Percentiles rank a stretch among this genome's conserved stretches.
Evolutionary conservation across 2,113 vertebrate species (phyloP).

Genomic region (Meriones unguiculatus): DNA sequence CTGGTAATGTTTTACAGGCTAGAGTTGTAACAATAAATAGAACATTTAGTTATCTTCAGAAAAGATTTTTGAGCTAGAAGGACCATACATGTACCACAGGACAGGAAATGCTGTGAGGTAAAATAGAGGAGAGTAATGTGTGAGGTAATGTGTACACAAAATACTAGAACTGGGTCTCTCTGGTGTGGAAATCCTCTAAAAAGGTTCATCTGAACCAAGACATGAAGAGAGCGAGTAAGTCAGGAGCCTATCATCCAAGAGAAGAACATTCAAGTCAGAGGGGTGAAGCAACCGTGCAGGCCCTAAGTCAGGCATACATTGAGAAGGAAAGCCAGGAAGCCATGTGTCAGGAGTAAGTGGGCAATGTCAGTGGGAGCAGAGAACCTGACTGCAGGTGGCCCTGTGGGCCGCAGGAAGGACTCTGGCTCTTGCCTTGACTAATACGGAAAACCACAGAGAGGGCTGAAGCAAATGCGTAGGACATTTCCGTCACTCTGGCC

Average conservation of each 20-base stretch:
- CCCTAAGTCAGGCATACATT: neutral
- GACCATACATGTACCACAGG: neutral
- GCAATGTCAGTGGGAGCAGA: neutral
- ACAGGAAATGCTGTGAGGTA: neutral
- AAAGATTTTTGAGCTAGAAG: neutral
- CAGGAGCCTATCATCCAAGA: neutral
- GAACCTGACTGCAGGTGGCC: neutral
- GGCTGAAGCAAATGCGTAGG: neutral
- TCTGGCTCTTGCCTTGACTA: conserved; percentile 8
- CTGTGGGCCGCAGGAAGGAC: neutral
- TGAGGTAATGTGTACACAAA: neutral
- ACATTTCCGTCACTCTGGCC: neutral
- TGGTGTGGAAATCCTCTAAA: neutral
- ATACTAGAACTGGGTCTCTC: neutral
- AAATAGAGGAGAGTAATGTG: neutral
- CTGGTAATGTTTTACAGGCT: neutral
- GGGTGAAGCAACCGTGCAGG: neutral
- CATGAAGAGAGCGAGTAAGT: neutral
- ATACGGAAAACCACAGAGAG: neutral
- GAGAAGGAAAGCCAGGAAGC: neutral
- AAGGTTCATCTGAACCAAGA: neutral
- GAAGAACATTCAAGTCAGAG: neutral
- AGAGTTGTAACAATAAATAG: neutral
- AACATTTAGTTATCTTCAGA: neutral
- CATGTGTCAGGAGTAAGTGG: neutral